These are phyloP conservation scores for Neoitamus cyanurus DNA, from an alignment of 2,888 invertebrate genomes.

Conservation along the genomic window DNA sequence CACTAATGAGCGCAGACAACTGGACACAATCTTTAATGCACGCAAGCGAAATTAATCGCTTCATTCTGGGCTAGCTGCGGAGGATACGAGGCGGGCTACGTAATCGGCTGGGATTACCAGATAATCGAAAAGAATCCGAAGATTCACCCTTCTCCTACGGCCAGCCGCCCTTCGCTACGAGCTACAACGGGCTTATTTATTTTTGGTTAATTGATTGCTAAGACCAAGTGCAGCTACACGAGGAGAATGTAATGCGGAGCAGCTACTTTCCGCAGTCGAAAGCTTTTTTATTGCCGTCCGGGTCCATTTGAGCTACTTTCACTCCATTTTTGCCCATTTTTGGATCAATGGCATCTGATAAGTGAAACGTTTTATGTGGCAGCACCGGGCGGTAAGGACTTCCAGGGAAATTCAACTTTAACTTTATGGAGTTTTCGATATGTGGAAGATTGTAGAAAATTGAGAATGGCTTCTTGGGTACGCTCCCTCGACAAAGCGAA, in stretches of 20 bases:
- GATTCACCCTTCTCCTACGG: neutral
- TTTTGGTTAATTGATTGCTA: conserved; percentile 39
- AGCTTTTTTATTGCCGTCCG: neutral
- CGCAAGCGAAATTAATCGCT: conserved; percentile 17
- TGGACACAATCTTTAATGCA: conserved; percentile 19
- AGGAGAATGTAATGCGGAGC: neutral
- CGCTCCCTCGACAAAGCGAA: neutral
- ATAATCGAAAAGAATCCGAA: conserved; percentile 30
- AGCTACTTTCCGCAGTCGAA: neutral
- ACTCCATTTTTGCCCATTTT: conserved; percentile 18
- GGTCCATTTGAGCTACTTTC: conserved; percentile 24
- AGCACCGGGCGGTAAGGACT: neutral
- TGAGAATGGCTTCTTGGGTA: neutral
- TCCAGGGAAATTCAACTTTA: neutral
- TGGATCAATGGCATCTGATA: neutral
- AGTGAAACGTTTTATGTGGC: neutral
- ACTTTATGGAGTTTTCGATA: neutral
- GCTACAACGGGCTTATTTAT: conserved; percentile 17
- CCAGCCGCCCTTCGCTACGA: neutral
- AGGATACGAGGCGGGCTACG: neutral
- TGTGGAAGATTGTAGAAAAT: neutral
- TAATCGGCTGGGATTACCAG: conserved; percentile 35
- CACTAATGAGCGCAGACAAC: conserved; percentile 33
- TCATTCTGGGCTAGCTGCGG: conserved; percentile 2
- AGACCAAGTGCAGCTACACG: conserved; percentile 33